Base-by-base conservation (phyloP, 2,888 invertebrate genomes). In the Timema cristinae region DNA sequence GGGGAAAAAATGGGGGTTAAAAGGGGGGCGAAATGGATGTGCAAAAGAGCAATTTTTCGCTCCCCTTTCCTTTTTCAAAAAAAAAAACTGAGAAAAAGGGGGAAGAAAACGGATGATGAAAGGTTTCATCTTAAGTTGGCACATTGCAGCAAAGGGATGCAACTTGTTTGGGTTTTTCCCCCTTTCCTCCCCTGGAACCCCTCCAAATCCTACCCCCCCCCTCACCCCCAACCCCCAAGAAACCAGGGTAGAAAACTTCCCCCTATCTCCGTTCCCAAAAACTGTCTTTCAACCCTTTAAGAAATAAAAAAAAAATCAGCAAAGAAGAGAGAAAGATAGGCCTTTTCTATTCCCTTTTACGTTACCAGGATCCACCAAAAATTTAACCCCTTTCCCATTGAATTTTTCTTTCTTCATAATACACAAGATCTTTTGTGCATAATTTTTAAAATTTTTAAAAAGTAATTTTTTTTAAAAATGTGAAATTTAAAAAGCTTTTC, bases 31-130 rank as follows among this genome's bases (percentile, higher is more conserved):
- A 63, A 63, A 63, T 16, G 63, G 63, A 63, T 32, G 47, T 63
- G 63, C 63, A 63, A 63, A 47, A 50, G 56, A 32, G 68, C 73
- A 73, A 73, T 73, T 73, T 71, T 71, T n/a, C 73, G 68, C 73
- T 68, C 71, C 69, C 73, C n/a, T n/a, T 73, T 73, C 61, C 70
- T 52, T 66, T 48, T 6, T n/a, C 47, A 32, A 48, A 63, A 9
- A 13, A 70, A 69, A 69, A 69, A 70, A 68, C 73, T 63, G 54
- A 68, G 54, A 66, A 16, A 52, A n/a, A n/a, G 47, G 66, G 50
- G 70, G 48, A 49, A 13, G 13, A 66, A 63, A 63, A 9, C 32
- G 48, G 69, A 51, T 52, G 50, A 51, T 9, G 72, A 61, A 6
- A n/a, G 50, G 70, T 50, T 67, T 72, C 72, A 72, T 70, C 67